A percentile compares a stretch with the other conserved stretches of the same genome.
Conservation (phyloP, 2,888 invertebrate species). For the Drosophila fungiperda region DNA sequence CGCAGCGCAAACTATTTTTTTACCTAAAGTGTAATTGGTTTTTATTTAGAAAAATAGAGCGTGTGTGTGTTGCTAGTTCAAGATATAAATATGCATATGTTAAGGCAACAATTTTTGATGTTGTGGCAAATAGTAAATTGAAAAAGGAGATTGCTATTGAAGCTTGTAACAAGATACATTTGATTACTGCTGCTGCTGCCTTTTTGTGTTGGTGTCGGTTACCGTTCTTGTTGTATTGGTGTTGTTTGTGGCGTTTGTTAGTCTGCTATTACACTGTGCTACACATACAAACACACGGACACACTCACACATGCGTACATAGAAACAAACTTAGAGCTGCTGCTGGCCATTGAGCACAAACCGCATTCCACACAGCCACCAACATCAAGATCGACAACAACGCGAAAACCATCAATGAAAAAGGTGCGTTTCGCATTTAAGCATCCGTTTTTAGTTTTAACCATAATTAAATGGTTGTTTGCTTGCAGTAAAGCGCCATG, state of each 20-base stretch:
- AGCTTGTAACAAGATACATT: conserved; percentile 35
- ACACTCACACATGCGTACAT: conserved; percentile 2
- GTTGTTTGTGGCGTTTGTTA: conserved; percentile 14
- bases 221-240: conserved; percentile 29
- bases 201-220: conserved; percentile 21
- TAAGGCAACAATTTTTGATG: background rate
- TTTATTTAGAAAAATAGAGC: background rate
- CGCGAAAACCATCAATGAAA: conserved; percentile 65
- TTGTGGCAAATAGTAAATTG: background rate
- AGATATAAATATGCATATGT: background rate
- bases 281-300: conserved; percentile 37
- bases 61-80: background rate
- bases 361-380: conserved; percentile 58
- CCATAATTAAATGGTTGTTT: conserved; percentile 16
- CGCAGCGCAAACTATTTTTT: conserved; percentile 33
- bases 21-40: conserved; percentile 12
- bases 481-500: conserved; percentile 61
- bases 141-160: background rate
- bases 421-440: conserved; percentile 56
- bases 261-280: conserved; percentile 40
- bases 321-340: conserved; percentile 38
- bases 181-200: conserved; percentile 40
- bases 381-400: conserved; percentile 6
- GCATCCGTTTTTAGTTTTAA: conserved; percentile 24
- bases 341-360: conserved; percentile 63